phyloP scores from a whole-genome alignment of 2,113 vertebrate species.

The Xyrauchen texanus region DNA sequence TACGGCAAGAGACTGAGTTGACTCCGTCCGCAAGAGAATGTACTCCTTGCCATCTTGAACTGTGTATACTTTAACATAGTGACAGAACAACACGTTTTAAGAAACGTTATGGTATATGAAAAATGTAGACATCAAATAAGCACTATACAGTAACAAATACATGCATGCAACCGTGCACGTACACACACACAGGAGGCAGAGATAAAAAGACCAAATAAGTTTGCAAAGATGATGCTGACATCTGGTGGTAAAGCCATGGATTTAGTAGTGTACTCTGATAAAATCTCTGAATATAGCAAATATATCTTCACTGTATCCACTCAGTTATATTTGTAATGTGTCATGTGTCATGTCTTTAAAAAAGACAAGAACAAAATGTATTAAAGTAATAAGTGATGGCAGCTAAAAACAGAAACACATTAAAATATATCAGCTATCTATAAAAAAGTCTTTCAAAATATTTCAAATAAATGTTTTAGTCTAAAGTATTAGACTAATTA shows the following conservation, averaged over 20 bases:
- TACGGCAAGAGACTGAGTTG: conserved; percentile 86
- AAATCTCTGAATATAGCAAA: too few species aligned
- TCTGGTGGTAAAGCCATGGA: conserved; percentile 32
- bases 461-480: too few species aligned
- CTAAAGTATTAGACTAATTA: too few species aligned
- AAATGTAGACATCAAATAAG: not conserved
- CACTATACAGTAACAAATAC: not conserved
- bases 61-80: conserved; percentile 61
- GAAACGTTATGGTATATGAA: too few species aligned
- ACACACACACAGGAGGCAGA: conserved; percentile 12
- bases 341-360: too few species aligned
- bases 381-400: too few species aligned
- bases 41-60: conserved; percentile 92
- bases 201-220: not conserved
- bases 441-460: too few species aligned
- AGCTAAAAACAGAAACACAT: too few species aligned
- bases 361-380: too few species aligned
- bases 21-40: conserved; percentile 89
- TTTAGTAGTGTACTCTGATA: not conserved
- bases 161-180: conserved; percentile 6
- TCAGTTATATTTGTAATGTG: too few species aligned
- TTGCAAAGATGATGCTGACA: conserved; percentile 26
- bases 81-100: conserved; percentile 10
- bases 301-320: too few species aligned
- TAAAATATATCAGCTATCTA: too few species aligned